Percentiles rank a stretch among this genome's conserved stretches.
Evolutionary conservation across 2,888 invertebrate genomes (phyloP).

Genomic region (Tethea ocularis): DNA sequence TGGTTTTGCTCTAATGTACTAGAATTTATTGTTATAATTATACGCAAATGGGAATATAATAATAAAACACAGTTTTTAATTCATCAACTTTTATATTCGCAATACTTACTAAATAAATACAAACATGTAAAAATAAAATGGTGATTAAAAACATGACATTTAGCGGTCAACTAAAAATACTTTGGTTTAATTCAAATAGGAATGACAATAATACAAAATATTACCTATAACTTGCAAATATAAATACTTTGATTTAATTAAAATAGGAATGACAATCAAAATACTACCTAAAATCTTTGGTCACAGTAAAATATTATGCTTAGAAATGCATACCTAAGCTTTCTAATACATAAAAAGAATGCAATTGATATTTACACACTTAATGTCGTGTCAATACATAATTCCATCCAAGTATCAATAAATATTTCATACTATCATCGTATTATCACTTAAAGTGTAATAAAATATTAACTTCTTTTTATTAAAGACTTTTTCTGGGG

Average conservation of each 20-base stretch:
- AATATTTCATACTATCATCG: too few species aligned
- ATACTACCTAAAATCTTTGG: background rate
- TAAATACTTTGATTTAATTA: background rate
- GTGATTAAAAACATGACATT: background rate
- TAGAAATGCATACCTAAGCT: background rate
- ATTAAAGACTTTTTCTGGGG: too few species aligned
- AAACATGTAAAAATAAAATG: background rate
- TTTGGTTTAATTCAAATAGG: background rate
- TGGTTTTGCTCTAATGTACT: background rate
- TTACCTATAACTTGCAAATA: background rate
- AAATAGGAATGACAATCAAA: background rate
- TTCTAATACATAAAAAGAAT: background rate
- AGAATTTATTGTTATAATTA: constrained; percentile 10
- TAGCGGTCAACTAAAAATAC: too few species aligned
- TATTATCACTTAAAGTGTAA: too few species aligned
- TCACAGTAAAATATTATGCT: background rate
- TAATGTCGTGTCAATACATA: background rate
- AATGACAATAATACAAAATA: background rate
- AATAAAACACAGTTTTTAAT: background rate
- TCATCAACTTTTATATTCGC: background rate
- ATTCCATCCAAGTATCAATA: background rate
- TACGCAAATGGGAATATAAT: background rate
- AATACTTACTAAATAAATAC: background rate
- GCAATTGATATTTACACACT: background rate
- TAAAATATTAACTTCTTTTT: too few species aligned